A percentile compares a stretch with the other conserved stretches of the same genome.
Evolutionary conservation across 2,113 vertebrate genomes (phyloP).

Genomic region (Vulpes vulpes): DNA sequence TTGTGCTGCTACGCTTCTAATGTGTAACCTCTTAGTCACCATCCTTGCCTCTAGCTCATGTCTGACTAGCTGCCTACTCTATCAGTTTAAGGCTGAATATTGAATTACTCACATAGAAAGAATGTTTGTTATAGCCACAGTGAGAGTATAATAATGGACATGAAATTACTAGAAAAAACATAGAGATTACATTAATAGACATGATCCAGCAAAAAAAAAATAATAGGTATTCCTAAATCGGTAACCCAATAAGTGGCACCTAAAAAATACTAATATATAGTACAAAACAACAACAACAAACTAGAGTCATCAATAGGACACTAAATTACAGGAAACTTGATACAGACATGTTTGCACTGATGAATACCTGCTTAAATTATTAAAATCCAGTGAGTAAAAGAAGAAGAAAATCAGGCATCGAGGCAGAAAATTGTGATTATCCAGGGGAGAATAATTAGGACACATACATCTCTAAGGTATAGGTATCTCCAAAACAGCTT

Average conservation of each 20-base stretch:
- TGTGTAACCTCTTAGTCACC: neutral
- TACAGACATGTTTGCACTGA: neutral
- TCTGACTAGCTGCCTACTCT: neutral
- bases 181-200: neutral
- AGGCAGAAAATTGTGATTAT: conserved; percentile 5
- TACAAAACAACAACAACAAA: neutral
- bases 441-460: neutral
- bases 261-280: neutral
- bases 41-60: neutral
- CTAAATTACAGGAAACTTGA: neutral
- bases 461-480: neutral
- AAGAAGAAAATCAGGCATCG: neutral
- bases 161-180: neutral
- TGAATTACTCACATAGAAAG: neutral
- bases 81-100: neutral
- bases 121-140: neutral
- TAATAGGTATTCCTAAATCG: neutral
- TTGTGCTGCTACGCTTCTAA: neutral
- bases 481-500: neutral
- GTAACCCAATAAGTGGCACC: neutral
- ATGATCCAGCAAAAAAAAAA: neutral
- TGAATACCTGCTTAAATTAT: neutral
- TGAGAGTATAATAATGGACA: neutral
- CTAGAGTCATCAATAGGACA: neutral
- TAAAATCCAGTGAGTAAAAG: neutral